Percentiles rank a stretch among this genome's conserved stretches.
These are phyloP conservation scores for Microchirus variegatus DNA, from an alignment of 2,797 vertebrate genomes.

Conservation along the genomic window DNA sequence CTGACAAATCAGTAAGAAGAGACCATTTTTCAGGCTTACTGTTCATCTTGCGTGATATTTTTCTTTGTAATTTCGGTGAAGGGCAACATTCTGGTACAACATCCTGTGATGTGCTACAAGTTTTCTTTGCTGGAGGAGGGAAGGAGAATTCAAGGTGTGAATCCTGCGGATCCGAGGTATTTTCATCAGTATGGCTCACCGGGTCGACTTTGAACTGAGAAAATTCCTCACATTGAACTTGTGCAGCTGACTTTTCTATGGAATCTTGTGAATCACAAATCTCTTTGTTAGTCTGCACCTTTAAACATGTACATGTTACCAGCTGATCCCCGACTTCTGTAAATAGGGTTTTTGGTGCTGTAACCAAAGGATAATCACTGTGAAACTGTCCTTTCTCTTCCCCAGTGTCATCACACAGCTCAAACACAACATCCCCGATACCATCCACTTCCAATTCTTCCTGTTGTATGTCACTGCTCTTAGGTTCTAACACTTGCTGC, in stretches of 20 bases:
- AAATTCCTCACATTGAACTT: slow-evolving; percentile 45
- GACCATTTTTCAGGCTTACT: slow-evolving; percentile 74
- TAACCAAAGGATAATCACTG: slow-evolving; percentile 39
- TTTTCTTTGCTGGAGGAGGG: slow-evolving; percentile 84
- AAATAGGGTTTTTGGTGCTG: slow-evolving; percentile 42
- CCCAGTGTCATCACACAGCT: slow-evolving; percentile 52
- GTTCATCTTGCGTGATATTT: slow-evolving; percentile 82
- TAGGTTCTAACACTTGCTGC: slow-evolving; percentile 27
- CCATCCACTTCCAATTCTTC: slow-evolving; percentile 38
- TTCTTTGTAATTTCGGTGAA: slow-evolving; percentile 82
- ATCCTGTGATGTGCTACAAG: slow-evolving; percentile 79
- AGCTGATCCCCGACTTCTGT: slow-evolving; percentile 40
- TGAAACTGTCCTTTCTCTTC: slow-evolving; percentile 50
- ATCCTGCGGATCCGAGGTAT: slow-evolving; percentile 48
- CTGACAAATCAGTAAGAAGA: slow-evolving; percentile 68
- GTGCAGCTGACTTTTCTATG: slow-evolving; percentile 25
- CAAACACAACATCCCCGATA: slow-evolving; percentile 50
- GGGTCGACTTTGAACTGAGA: slow-evolving; percentile 52
- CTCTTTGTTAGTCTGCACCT: slow-evolving; percentile 51
- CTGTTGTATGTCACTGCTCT: slow-evolving; percentile 20
- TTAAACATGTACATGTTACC: slow-evolving; percentile 41
- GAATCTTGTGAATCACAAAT: slow-evolving; percentile 31
- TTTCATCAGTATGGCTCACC: slow-evolving; percentile 47
- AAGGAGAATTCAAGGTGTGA: slow-evolving; percentile 73
- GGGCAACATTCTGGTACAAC: slow-evolving; percentile 78